Evolutionary conservation across 2,113 vertebrate species (phyloP), one percentile per base, ranked within the genome.

Genomic region (pig (Sus scrofa)): DNA sequence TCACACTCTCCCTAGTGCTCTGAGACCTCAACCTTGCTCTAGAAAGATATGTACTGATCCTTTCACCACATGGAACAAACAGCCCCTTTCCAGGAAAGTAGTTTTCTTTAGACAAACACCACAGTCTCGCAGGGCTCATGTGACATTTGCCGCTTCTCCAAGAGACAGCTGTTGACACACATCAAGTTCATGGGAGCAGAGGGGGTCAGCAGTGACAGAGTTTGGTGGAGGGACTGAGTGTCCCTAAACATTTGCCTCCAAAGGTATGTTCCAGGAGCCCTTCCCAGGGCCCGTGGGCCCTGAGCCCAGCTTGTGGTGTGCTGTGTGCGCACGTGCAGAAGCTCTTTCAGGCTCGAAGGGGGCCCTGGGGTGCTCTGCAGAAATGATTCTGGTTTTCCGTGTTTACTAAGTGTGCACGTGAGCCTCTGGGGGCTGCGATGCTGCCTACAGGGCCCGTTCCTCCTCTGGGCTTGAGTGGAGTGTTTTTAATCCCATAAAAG

Each of bases 401-500:
- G 97, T 98, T 95, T 34, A 91, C 87, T 93, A 89, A 7, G 74
- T 96, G 95, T 88, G 95, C 9, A 96, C 83, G 89, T 6, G 70
- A 73, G 82, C 12, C 14, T 44, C 75, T 94, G 79, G 56, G 96
- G 95, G 96, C 96, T 95, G 93, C 26, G 68, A 11, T 22, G 94
- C 92, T 85, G 98, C 91, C 74, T 94, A 67, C 89, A 97, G 95
- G 63, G 95, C 92, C 71, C 34, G 24, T 89, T 97, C 95, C 93
- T 98, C 96, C 91, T 92, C 73, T 18, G 91, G 91, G 97, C 94
- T 89, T 54, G 83, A 65, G 39, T 2, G 75, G 95, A 94, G 94
- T 24, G 14, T 93, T 98, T 98, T 98, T 97, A 98, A 98, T 98
- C 83, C 93, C 86, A 96, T 96, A 87, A 98, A 94, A 98, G 52